Evolutionary conservation across 2,113 vertebrate genomes (phyloP).

Genomic region (Elachura formosa): DNA sequence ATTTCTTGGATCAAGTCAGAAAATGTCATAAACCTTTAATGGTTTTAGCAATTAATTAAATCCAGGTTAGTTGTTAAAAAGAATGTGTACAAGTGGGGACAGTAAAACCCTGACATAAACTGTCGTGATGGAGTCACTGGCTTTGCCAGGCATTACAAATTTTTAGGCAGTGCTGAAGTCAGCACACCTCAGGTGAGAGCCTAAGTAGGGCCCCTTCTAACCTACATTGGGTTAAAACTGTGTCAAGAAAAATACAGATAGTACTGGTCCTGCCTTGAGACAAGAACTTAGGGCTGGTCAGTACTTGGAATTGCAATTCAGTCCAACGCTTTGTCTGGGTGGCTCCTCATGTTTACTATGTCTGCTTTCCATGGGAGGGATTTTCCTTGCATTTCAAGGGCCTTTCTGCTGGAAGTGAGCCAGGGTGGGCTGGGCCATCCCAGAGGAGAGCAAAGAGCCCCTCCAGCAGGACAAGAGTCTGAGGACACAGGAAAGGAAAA

Average conservation of each 20-base stretch:
- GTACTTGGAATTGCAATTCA: neutral
- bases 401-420: neutral
- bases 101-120: neutral
- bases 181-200: neutral
- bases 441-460: neutral
- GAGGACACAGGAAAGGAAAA: neutral
- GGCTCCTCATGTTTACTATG: neutral
- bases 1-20: neutral
- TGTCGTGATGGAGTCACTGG: fast-evolving
- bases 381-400: neutral
- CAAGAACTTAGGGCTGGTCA: neutral
- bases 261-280: neutral
- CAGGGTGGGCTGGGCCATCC: neutral
- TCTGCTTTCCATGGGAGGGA: neutral
- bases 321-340: neutral
- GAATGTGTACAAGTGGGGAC: neutral
- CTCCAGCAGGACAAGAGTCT: neutral
- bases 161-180: neutral
- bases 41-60: neutral
- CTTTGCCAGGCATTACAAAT: neutral
- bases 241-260: neutral
- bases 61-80: neutral
- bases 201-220: neutral
- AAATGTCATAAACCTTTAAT: neutral
- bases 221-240: neutral